Base-by-base conservation (phyloP, 1,140 invertebrate species). In the Mesaphorura yosii region DNA sequence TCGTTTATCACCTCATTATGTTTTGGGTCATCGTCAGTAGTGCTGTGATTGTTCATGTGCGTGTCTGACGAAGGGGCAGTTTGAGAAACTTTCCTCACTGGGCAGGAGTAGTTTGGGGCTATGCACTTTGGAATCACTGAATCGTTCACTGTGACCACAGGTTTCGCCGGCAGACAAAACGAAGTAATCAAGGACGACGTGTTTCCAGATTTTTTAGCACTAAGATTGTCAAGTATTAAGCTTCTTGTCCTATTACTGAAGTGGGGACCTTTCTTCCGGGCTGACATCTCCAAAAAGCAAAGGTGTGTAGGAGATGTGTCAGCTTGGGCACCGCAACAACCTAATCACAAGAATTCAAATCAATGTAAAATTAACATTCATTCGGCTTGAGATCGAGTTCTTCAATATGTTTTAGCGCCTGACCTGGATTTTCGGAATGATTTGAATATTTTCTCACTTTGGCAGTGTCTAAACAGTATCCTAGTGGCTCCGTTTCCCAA, bases 281-380 rank as follows among this genome's bases (percentile, higher is more conserved):
- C 27, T 40, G 20, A 39, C 22, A 56, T 51, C 51, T 62, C 47
- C 20, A 57, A 23, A 45, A 63, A 63, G 31, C 61, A 63, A 12
- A 63, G 52, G 34, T 63, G 61, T 5, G 61, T 63, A 1, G 55
- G 37, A 6, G 61, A 63, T 27, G 47, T 59, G 42, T 63, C 61
- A 46, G 42, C 48, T 10, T 58, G 47, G 26, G 55, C 49, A 41
- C 53, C 48, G 38, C 61, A 63, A 37, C 60, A 63, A 29, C 51
- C 60, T 63, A 52, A 31, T 5, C 5, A 53, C 46, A 17, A 51
- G 38, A 55, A 28, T 29, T 23, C 17, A 25, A n/a, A 20, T 28
- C 20, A 39, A 15, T n/a, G n/a, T n/a, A n/a, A n/a, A n/a, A n/a
- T n/a, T 37, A 37, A 37, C n/a, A 37, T n/a, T n/a, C n/a, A n/a